Conservation (phyloP, 2,797 vertebrate species). For the Sebastes melanostomus region DNA sequence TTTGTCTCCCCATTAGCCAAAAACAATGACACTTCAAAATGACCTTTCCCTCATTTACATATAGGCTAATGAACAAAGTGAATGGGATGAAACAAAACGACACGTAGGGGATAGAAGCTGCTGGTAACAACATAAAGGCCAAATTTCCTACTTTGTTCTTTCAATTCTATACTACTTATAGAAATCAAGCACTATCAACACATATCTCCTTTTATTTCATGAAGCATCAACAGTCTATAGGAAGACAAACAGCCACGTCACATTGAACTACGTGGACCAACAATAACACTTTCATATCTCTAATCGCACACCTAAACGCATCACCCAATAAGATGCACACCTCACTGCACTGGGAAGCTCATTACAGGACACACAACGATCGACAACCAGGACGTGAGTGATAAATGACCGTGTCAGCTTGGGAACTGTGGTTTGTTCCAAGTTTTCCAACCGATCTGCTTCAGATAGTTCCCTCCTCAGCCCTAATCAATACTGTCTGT, state of each 20-base stretch:
- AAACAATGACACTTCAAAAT: slow-evolving; percentile 37
- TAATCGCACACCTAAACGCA: background rate
- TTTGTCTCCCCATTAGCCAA: slow-evolving; percentile 14
- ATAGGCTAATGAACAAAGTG: background rate
- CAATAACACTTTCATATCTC: background rate
- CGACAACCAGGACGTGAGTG: slow-evolving; percentile 12
- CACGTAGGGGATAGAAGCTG: background rate
- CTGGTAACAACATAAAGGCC: background rate
- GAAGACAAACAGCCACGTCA: background rate
- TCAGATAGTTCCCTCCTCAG: slow-evolving; percentile 22
- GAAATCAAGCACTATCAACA: background rate
- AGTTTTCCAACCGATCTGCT: slow-evolving; percentile 27
- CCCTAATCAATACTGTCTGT: slow-evolving; percentile 53
- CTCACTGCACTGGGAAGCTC: background rate
- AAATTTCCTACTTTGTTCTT: background rate
- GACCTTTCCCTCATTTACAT: slow-evolving; percentile 17
- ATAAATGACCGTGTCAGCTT: slow-evolving; percentile 16
- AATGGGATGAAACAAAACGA: background rate
- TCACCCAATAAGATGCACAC: background rate
- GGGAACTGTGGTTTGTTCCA: slow-evolving; percentile 25
- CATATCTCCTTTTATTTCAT: background rate
- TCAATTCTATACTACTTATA: background rate
- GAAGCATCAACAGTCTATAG: background rate
- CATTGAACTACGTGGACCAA: background rate
- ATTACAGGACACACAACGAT: background rate